Conservation (phyloP, 2,113 vertebrate genomes). For the Syngnathus floridae region DNA sequence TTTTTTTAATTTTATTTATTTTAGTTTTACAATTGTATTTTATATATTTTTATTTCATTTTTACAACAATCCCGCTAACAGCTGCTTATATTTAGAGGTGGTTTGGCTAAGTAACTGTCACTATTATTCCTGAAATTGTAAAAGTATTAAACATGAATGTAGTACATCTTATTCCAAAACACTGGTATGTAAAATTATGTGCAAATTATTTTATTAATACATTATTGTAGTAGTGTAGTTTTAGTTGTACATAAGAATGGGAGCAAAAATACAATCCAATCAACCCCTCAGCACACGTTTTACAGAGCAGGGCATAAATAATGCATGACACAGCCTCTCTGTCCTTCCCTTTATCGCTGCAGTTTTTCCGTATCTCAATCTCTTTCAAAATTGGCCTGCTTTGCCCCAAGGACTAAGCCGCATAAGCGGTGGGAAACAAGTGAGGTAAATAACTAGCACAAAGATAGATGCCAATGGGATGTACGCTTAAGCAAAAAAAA, state of each 20-base stretch:
- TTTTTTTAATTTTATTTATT: no score
- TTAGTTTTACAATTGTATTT: no score
- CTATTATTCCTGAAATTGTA: no score
- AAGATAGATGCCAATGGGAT: constrained; percentile 9
- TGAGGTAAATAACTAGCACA: constrained; percentile 23
- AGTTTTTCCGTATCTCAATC: constrained; percentile 25
- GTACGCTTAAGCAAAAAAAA: not conserved
- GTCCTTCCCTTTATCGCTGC: constrained; percentile 34
- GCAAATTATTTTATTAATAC: not conserved
- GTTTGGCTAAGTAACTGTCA: no score
- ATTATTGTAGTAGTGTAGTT: not conserved
- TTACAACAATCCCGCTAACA: no score
- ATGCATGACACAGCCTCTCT: constrained; percentile 30
- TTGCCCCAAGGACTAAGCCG: constrained; percentile 9
- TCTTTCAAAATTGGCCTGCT: constrained; percentile 34
- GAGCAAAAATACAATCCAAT: not conserved
- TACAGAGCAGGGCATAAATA: constrained; percentile 36
- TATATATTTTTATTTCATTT: no score
- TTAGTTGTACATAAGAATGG: not conserved
- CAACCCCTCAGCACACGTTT: constrained; percentile 1
- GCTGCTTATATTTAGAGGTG: no score
- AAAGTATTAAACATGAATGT: no score
- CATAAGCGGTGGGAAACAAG: constrained; percentile 17
- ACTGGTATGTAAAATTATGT: not conserved
- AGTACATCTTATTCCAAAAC: not conserved